Conservation (phyloP, 2,113 vertebrate species). For the Chaetops frenatus region DNA sequence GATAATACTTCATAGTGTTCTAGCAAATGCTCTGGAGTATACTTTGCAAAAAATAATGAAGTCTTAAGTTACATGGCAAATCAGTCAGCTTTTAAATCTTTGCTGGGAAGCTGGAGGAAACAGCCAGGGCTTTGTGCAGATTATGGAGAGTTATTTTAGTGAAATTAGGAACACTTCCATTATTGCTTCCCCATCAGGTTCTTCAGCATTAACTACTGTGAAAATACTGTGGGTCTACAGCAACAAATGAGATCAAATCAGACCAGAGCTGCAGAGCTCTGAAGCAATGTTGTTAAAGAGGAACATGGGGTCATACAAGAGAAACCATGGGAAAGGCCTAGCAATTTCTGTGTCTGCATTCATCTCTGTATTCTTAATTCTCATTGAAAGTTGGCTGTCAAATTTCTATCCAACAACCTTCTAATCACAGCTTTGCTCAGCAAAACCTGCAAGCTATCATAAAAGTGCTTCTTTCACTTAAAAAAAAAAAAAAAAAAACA, state of each 20-base stretch:
- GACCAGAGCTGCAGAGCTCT: neutral
- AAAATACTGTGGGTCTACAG: neutral
- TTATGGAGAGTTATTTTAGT: neutral
- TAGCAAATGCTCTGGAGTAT: constrained; percentile 50
- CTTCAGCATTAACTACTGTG: neutral
- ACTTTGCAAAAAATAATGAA: constrained; percentile 57
- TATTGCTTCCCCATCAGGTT: constrained; percentile 9
- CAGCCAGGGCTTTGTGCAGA: neutral
- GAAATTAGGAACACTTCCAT: constrained; percentile 29
- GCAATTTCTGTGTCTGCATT: neutral
- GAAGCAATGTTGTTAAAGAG: neutral
- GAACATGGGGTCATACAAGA: neutral
- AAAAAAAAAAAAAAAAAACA: neutral
- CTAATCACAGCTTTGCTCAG: neutral
- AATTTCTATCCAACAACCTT: neutral
- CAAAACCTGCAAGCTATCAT: neutral
- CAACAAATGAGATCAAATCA: neutral
- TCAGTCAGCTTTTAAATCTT: constrained; percentile 42
- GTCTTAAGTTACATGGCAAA: constrained; percentile 40
- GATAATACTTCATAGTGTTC: constrained; percentile 53
- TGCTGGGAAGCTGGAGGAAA: neutral
- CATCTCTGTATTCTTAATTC: neutral
- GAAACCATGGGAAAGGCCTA: neutral
- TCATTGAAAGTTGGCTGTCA: neutral
- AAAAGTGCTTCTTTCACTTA: neutral